Evolutionary conservation across 2,113 vertebrate species (phyloP).

Genomic region (Neogale vison): DNA sequence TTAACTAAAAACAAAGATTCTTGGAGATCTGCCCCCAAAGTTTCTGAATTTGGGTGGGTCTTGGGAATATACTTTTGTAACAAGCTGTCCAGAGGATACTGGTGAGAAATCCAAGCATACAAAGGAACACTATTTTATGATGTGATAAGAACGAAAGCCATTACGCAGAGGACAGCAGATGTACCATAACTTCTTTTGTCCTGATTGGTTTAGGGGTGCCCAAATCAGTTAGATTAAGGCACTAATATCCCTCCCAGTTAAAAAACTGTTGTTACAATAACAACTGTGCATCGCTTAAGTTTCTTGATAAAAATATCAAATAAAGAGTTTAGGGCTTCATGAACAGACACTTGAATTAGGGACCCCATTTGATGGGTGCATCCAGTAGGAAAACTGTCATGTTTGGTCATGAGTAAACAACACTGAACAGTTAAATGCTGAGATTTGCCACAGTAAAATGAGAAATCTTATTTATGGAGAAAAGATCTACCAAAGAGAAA

Average conservation of each 20-base stretch:
- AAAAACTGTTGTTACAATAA: background rate
- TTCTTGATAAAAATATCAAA: slow-evolving; percentile 8
- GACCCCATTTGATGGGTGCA: background rate
- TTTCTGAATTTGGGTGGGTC: background rate
- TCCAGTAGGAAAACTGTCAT: background rate
- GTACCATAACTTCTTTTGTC: background rate
- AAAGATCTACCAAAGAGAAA: background rate
- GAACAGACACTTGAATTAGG: background rate
- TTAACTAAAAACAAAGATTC: background rate
- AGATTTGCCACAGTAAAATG: background rate
- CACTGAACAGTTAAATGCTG: background rate
- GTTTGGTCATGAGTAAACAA: background rate
- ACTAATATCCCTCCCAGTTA: background rate
- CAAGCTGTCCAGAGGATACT: background rate
- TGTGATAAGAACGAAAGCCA: background rate
- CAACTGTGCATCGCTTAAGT: background rate
- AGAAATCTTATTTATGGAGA: slow-evolving; percentile 12
- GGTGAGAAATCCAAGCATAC: background rate
- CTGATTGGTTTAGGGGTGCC: background rate
- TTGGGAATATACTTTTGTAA: background rate
- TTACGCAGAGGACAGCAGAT: background rate
- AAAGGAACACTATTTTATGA: background rate
- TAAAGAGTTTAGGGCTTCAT: slow-evolving; percentile 18
- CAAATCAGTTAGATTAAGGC: background rate
- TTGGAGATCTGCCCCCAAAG: background rate